Evolutionary conservation across 2,797 vertebrate species (phyloP).

Genomic region (Tenualosa thibaudeaui): DNA sequence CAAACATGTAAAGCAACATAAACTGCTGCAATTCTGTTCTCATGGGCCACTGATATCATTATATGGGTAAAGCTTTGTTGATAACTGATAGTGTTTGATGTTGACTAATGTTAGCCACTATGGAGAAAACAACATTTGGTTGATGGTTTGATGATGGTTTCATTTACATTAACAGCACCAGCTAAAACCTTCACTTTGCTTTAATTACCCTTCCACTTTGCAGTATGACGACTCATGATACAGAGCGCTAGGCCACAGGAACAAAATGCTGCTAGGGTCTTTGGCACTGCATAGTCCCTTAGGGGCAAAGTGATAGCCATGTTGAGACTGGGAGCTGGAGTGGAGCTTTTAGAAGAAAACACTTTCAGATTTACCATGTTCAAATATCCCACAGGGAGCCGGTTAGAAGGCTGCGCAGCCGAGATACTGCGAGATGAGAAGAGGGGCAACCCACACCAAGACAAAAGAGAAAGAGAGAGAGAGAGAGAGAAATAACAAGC

Average conservation of each 20-base stretch:
- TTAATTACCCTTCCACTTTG: conserved; percentile 3
- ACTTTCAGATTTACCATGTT: conserved; percentile 33
- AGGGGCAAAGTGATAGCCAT: conserved; percentile 35
- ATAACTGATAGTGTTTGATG: background rate
- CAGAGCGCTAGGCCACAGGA: background rate
- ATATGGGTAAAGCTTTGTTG: background rate
- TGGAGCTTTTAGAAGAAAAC: conserved; percentile 34
- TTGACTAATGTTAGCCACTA: background rate
- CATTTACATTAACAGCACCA: background rate
- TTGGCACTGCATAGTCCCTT: conserved; percentile 33
- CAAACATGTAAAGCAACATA: background rate
- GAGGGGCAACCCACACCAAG: conserved; percentile 15
- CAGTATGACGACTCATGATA: background rate
- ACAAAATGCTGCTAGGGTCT: conserved; percentile 22
- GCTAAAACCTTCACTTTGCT: conserved; percentile 5
- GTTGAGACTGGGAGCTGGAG: conserved; percentile 29
- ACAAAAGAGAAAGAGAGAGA: background rate
- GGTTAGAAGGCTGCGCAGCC: background rate
- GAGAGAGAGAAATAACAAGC: background rate
- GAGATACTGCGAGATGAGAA: conserved; percentile 9
- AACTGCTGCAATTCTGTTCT: background rate
- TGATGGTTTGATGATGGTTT: too few species aligned
- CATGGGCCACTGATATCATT: background rate
- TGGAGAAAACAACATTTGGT: background rate
- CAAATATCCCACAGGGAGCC: background rate